Base-by-base conservation (phyloP, 2,113 vertebrate species). In the Apodemus speciosus region DNA sequence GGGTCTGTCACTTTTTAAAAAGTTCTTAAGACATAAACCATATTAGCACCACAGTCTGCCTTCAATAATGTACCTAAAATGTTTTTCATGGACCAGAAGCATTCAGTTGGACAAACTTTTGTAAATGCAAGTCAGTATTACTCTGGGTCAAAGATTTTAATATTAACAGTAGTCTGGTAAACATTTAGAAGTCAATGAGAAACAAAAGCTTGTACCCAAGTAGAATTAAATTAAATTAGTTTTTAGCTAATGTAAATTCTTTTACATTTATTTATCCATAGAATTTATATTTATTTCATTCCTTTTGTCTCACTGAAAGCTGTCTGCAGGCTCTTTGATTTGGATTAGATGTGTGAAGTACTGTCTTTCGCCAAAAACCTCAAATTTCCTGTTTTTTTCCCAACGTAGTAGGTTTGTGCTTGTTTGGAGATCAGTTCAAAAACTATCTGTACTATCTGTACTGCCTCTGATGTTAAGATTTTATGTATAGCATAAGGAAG, bases 401-500 rank as follows among this genome's bases (percentile, higher is more conserved):
- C 85, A 97, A 97, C 91, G 38, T 97, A 97, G 97, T 97, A 95
- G 96, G 85, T 97, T 97, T 97, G 96, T 97, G 97, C 96, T 97
- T 97, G 97, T 97, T 97, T 97, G 96, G 95, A 97, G 97, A 97
- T 96, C 96, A 97, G 96, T 97, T 97, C 75, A 95, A 97, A 96
- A 96, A 96, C 93, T 96, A 96, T 97, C 96, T 97, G 97, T 97
- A 97, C 97, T 97, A 96, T 97, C 95, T 97, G 97, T 97, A 97
- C 97, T 97, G 97, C 97, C 97, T 97, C 96, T 97, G 96, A 97
- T 97, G 97, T 97, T 97, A 97, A 97, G 96, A 97, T 96, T 97
- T 97, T 97, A 97, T 97, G 96, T 97, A 97, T 97, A 97, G 97
- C 91, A 97, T 97, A 97, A 97, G 97, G 97, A 97, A 97, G 97